Base-by-base conservation (phyloP, 1,140 invertebrate species). In the Tetraneura akinire region DNA sequence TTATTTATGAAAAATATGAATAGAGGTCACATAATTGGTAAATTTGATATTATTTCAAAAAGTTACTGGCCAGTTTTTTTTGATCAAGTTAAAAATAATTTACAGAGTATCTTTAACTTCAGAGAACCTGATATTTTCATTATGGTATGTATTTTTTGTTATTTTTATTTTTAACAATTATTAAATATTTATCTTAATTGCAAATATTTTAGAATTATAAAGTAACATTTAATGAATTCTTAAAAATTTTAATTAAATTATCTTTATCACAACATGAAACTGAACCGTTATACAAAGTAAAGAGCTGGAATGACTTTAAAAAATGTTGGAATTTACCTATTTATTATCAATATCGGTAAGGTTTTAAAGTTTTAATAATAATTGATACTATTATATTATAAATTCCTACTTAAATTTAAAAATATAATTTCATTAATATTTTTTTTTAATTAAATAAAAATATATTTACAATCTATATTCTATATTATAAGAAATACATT, bases 301-400 rank as follows among this genome's bases (percentile, higher is more conserved):
- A 62, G 60, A 78, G 53, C 60, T 78, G 55, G 53, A 45, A 62
- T 62, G 74, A 78, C 42, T 78, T 78, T 78, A 78, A 78, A 78
- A 78, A 60, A 26, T 60, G 74, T 13, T 78, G 74, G 74, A 78
- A 78, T 78, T 47, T 78, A n/a, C 55, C 74, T 47, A 60, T 78
- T 78, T 78, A 78, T 62, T 78, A 78, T 45, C 74, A 78, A 26
- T 78, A 78, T 47, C n/a, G 74, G 74, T 78, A 78, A 78, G n/a
- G 42, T 66, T 42, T 18, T n/a, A n/a, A n/a, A n/a, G n/a, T 37
- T 37, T 37, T 37, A 3, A 37, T 37, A 37, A 8, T 37, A 37
- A 37, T 37, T 37, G 3, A 37, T 37, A 37, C 32, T 37, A n/a
- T n/a, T 37, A 37, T 4, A 37, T 37, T 37, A 37, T 37, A 4